Percentiles rank a stretch among this genome's conserved stretches.
phyloP scores from a whole-genome alignment of 1,140 invertebrate genomes.

The Pseudomyrmex cubaensis region DNA sequence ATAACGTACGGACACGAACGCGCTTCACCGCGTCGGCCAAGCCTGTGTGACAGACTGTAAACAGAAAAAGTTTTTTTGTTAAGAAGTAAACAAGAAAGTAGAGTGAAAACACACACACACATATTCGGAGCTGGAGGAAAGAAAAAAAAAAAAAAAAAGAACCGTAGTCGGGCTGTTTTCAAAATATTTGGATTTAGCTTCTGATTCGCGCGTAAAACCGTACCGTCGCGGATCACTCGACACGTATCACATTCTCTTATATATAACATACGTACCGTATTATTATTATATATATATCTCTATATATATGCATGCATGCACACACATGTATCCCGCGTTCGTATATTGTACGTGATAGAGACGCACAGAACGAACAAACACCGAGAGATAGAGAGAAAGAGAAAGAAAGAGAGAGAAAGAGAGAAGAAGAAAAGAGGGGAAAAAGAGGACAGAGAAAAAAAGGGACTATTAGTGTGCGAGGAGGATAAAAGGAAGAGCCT shows the following conservation, averaged over 20 bases:
- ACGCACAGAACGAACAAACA: slow-evolving; percentile 44
- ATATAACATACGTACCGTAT: slow-evolving; percentile 29
- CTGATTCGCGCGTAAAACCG: slow-evolving; percentile 23
- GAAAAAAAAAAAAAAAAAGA: not conserved
- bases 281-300: slow-evolving; percentile 45
- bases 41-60: slow-evolving; percentile 38
- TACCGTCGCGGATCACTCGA: slow-evolving; percentile 27
- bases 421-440: not conserved
- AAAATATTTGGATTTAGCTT: slow-evolving; percentile 15
- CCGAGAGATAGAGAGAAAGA: slow-evolving; percentile 12
- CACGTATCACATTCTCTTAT: not conserved
- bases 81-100: not conserved
- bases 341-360: slow-evolving; percentile 55
- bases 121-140: not conserved
- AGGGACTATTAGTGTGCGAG: slow-evolving; percentile 53
- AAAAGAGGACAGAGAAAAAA: slow-evolving; percentile 3
- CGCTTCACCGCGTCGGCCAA: slow-evolving; percentile 22
- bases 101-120: not conserved
- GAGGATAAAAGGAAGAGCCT: slow-evolving; percentile 8
- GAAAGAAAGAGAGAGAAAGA: slow-evolving; percentile 1
- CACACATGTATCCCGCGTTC: slow-evolving; percentile 54
- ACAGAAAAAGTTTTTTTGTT: not conserved
- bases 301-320: slow-evolving; percentile 27
- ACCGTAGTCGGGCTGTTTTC: not conserved
- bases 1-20: slow-evolving; percentile 36